Conservation (phyloP, 2,797 vertebrate species). For the Pelochelys cantorii region DNA sequence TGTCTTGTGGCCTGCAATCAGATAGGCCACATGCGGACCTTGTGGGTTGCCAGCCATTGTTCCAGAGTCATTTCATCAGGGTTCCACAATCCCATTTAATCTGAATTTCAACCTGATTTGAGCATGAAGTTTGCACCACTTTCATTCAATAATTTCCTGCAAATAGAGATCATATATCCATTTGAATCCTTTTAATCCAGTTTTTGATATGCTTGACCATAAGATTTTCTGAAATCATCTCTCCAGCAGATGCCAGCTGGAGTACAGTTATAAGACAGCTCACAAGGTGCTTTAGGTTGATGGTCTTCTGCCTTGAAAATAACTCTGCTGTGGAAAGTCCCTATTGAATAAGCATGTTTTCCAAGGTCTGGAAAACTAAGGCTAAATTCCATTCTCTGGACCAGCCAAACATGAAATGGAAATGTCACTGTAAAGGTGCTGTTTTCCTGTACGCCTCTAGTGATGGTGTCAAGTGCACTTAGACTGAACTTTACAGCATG, state of each 20-base stretch:
- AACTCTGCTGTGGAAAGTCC: not conserved
- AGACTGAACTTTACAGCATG: not conserved
- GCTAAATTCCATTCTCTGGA: not conserved
- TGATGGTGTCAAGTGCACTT: not conserved
- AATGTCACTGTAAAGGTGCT: not conserved
- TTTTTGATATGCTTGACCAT: not conserved
- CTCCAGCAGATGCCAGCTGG: not conserved
- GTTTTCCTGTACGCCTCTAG: not conserved
- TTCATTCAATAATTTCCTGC: not conserved
- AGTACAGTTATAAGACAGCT: not conserved
- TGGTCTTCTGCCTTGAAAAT: not conserved
- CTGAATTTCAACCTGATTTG: not conserved
- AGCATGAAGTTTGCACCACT: not conserved
- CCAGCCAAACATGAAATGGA: not conserved
- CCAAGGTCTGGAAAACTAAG: not conserved
- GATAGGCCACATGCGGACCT: too few relatives aligned
- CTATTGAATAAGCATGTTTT: not conserved
- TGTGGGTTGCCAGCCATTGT: too few relatives aligned
- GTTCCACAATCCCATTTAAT: not conserved
- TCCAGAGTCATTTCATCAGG: not conserved
- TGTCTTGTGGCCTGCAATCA: too few relatives aligned
- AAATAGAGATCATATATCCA: not conserved
- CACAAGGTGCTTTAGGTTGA: not conserved
- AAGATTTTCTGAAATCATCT: not conserved
- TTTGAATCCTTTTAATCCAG: not conserved